These are phyloP conservation scores for Nicator chloris DNA, from an alignment of 2,113 vertebrate genomes.

Conservation along the genomic window DNA sequence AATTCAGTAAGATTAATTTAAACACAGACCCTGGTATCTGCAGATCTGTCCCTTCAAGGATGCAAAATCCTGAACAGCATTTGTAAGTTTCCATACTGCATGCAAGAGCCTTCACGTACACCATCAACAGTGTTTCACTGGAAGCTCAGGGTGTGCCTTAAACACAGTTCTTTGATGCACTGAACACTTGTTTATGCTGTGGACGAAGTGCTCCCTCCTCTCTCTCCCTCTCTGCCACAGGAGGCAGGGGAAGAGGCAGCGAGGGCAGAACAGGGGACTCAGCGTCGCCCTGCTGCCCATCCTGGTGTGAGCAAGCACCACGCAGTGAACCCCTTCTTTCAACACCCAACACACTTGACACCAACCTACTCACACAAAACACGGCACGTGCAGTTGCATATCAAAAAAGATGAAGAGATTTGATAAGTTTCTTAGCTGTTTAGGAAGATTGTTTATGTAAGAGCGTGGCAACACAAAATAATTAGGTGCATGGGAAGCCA, in stretches of 20 bases:
- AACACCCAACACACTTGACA: not conserved
- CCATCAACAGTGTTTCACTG: not conserved
- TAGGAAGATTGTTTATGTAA: not conserved
- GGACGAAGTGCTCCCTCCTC: not conserved
- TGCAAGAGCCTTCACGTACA: not conserved
- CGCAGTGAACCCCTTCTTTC: not conserved
- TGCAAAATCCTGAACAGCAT: not conserved
- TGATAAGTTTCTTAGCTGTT: not conserved
- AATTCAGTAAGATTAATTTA: not conserved
- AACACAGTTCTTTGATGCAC: not conserved
- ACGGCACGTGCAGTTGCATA: not conserved
- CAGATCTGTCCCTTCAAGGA: not conserved
- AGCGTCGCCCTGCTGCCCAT: fast-evolving
- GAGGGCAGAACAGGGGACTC: not conserved
- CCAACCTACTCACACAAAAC: not conserved
- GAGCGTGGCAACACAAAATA: conserved; percentile 6
- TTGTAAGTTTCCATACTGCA: not conserved
- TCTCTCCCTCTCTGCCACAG: not conserved
- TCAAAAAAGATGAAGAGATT: not conserved
- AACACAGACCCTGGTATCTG: not conserved
- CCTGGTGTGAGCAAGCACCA: not conserved
- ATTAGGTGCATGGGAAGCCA: not conserved
- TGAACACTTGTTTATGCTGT: not conserved
- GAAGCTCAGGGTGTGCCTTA: not conserved
- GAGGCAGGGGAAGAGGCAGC: not conserved